phyloP scores from a whole-genome alignment of 2,113 vertebrate species.

The Sebastes schlegelii region DNA sequence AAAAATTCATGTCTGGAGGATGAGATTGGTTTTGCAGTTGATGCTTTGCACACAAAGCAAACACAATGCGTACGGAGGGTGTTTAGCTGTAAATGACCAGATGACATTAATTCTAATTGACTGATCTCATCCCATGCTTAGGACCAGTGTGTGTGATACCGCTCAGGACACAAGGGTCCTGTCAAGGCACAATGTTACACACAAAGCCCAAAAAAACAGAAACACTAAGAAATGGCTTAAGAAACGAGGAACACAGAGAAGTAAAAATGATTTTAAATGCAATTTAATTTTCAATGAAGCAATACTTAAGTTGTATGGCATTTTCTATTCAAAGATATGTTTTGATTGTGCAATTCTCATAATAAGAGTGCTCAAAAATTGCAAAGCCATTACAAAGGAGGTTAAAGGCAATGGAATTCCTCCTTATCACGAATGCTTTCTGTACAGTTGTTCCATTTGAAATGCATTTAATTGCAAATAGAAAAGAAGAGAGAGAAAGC shows the following conservation, averaged over 20 bases:
- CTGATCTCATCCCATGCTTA: conserved; percentile 79
- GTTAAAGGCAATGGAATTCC: conserved; percentile 84
- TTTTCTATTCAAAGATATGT: conserved; percentile 82
- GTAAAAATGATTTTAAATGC: conserved; percentile 82
- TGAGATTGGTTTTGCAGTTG: conserved; percentile 85
- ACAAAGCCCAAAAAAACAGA: conserved; percentile 65
- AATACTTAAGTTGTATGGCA: conserved; percentile 81
- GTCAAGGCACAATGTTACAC: conserved; percentile 66
- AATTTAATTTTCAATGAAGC: conserved; percentile 87
- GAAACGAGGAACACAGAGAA: conserved; percentile 58
- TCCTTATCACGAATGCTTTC: conserved; percentile 85
- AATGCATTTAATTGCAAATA: conserved; percentile 90
- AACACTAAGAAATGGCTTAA: conserved; percentile 66
- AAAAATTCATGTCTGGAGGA: conserved; percentile 84
- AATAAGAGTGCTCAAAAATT: conserved; percentile 81
- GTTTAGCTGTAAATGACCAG: conserved; percentile 82
- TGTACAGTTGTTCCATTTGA: conserved; percentile 88
- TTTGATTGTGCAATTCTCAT: conserved; percentile 82
- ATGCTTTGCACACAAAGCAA: conserved; percentile 84
- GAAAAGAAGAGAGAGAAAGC: conserved; percentile 83
- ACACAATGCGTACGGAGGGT: conserved; percentile 80
- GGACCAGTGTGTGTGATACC: conserved; percentile 71
- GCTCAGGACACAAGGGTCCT: conserved; percentile 74
- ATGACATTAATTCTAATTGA: conserved; percentile 84
- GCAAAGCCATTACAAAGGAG: conserved; percentile 84